Base-by-base conservation (phyloP, 2,113 vertebrate species). In the Seriola quinqueradiata region DNA sequence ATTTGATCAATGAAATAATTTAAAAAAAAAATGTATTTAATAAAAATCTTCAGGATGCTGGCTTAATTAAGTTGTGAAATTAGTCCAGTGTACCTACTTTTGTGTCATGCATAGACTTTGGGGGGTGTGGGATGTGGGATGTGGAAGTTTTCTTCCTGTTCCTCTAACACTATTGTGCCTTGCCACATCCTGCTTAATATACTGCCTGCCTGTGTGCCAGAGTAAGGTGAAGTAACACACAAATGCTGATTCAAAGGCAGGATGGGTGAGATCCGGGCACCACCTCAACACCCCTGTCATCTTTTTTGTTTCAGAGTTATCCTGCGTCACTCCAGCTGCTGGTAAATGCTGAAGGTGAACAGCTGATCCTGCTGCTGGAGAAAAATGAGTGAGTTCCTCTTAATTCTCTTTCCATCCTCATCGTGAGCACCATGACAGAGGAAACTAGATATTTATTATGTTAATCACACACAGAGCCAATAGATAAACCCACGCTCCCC, bases 381-480 rank as follows among this genome's bases (percentile, higher is more conserved):
- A 97, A 97, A 92, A 99, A 99, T 13, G 95, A 97, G 95, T 96
- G 90, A 95, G 95, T 94, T 79, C 48, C 44, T 40, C 23, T 68
- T 64, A 28, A 28, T 67, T 67, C 23, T 63, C 17, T 60, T 38
- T 48, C 55, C 52, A 23, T 34, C 16, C n/a, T 71, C 25, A 23
- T 14, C 17, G 21, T 50, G 23, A 58, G 38, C 66, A 17, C 12
- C 4, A 25, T 23, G 74, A 81, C 23, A 70, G n/a, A 46, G 36
- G 74, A 82, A 57, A 81, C 21, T 34, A 9, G 19, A 77, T 77
- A 59, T 77, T 66, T 75, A 61, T 79, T 64, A 77, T 86, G 61
- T 61, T 77, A 73, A 86, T 91, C 54, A 70, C 64, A 75, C 71
- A 72, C 28, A 58, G 38, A 75, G 36, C 75, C 52, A 79, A 73